Base-by-base conservation (phyloP, 2,797 vertebrate species). In the Limosa lapponica region DNA sequence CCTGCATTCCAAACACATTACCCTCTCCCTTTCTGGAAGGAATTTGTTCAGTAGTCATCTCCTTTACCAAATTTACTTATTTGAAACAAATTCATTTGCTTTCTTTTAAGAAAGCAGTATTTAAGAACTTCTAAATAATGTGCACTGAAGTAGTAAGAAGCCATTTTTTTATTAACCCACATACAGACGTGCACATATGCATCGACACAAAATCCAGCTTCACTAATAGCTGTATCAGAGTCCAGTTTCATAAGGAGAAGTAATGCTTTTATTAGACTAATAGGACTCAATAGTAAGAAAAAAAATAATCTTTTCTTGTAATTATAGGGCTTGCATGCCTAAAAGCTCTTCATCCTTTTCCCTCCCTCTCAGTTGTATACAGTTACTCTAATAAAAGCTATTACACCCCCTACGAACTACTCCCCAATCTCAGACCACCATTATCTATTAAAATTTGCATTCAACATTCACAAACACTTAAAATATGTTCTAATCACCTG, bases 211-310 rank as follows among this genome's bases (percentile, higher is more conserved):
- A 79, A 87, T 32, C n/a, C 36, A 92, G 13, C n/a, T 72, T 82
- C 30, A n/a, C 5, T 78, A 91, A 87, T 30, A 77, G 78, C 67
- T 78, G 37, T 41, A 91, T 71, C 49, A 51, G 23, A 88, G 62
- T 46, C 37, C 43, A 72, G 37, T 58, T 89, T 89, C 71, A 34
- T 51, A 87, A 64, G 18, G 6, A 64, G 39, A 69, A 72, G 43
- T 73, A 95, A 85, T 77, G 55, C 17, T 93, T 91, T 92, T 64
- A 89, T 41, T 82, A 51, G 48, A 82, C 43, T 91, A 89, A 73
- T 0, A 80, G n/a, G 30, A 89, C 32, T 73, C 54, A 84, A 46
- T 2, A 62, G 13, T 41, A 66, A 51, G 20, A 15, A 66, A 57
- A 75, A 74, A 67, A 30, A 51, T 4, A 34, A 72, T 79, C 11